Percentiles rank a stretch among this genome's conserved stretches.
phyloP scores from a whole-genome alignment of 37 sponge, comb jelly and placozoan genomes.

The Beroe ovata region DNA sequence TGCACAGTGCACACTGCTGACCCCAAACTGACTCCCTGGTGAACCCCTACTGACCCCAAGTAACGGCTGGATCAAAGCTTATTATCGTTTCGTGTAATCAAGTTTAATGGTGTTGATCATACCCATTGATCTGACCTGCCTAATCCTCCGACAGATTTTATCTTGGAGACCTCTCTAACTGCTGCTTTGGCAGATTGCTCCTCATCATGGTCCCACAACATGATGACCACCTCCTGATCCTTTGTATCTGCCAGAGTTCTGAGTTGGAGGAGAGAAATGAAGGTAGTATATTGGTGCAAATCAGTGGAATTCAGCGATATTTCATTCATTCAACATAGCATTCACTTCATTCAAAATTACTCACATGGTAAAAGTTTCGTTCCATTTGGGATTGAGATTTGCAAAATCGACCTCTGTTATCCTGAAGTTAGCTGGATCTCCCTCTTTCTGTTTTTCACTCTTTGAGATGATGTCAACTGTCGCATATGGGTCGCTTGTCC shows the following conservation, averaged over 20 bases:
- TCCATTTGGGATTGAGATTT: constrained; percentile 65
- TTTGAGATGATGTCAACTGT: constrained; percentile 44
- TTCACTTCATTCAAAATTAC: background rate
- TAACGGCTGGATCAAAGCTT: background rate
- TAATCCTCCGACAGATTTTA: constrained; percentile 42
- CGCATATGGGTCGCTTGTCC: constrained; percentile 54
- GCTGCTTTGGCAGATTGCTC: constrained; percentile 54
- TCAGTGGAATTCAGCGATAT: too few species aligned
- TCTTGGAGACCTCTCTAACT: constrained; percentile 54
- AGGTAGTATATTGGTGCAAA: too few species aligned
- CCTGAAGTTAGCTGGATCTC: background rate
- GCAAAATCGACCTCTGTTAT: constrained; percentile 56
- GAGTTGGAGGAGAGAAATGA: too few species aligned
- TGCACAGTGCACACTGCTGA: background rate
- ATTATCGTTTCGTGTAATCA: background rate
- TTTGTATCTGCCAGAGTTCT: constrained; percentile 14
- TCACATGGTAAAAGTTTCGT: constrained; percentile 54
- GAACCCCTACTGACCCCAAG: too few species aligned
- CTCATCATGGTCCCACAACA: constrained; percentile 67
- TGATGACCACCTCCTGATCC: constrained; percentile 48
- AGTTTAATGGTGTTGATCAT: background rate
- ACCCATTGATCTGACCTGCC: constrained; percentile 55
- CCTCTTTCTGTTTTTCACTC: background rate
- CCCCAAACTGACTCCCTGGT: too few species aligned
- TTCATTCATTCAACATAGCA: too few species aligned